Conservation (phyloP, 2,113 vertebrate species). For the Lamprotornis superbus region DNA sequence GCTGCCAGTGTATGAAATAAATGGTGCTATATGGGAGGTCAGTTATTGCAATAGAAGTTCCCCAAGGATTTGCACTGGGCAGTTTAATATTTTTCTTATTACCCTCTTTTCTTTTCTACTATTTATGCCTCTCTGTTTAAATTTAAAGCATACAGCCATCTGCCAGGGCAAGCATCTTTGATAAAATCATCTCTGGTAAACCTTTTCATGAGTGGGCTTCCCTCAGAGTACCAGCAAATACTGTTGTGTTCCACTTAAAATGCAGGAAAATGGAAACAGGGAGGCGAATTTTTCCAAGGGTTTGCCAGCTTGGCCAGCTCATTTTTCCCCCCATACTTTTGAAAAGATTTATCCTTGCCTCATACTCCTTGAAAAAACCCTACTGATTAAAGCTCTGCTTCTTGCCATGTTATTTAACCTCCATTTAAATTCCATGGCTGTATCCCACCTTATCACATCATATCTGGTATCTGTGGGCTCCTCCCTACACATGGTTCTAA, state of each 20-base stretch:
- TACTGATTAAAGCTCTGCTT: background rate
- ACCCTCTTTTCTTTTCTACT: slow-evolving; percentile 79
- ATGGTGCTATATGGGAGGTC: slow-evolving; percentile 82
- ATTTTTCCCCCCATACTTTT: background rate
- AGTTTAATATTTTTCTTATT: slow-evolving; percentile 85
- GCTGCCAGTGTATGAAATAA: slow-evolving; percentile 80
- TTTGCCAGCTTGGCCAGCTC: background rate
- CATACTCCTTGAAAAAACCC: background rate
- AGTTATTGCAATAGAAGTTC: slow-evolving; percentile 80
- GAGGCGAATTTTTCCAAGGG: background rate
- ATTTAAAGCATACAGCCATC: slow-evolving; percentile 74
- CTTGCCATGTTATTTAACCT: background rate
- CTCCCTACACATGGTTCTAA: background rate
- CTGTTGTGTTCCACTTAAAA: background rate
- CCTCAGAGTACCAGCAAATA: background rate
- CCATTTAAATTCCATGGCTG: background rate
- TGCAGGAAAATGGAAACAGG: background rate
- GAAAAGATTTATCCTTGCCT: background rate
- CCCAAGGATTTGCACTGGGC: slow-evolving; percentile 77
- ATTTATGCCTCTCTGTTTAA: slow-evolving; percentile 79
- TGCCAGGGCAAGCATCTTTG: slow-evolving; percentile 51
- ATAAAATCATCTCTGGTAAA: slow-evolving; percentile 55
- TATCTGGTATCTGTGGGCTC: background rate
- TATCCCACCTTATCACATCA: background rate
- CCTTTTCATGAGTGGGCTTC: slow-evolving; percentile 31